Conservation (phyloP, 2,888 invertebrate species). For the Tupiocoris notatus region DNA sequence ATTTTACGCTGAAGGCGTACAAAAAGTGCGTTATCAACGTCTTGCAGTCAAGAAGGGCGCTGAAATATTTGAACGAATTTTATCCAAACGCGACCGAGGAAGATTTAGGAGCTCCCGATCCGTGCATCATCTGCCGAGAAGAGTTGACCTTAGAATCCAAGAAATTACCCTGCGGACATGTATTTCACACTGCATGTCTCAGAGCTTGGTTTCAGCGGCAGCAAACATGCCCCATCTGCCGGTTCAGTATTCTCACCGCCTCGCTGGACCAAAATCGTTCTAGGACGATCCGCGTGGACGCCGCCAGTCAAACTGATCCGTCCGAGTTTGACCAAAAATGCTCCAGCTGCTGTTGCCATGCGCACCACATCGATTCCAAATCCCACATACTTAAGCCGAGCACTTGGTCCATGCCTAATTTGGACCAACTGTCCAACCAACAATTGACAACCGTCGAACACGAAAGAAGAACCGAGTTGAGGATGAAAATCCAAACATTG, state of each 20-base stretch:
- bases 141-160: conserved; percentile 82
- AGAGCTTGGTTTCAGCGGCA: conserved; percentile 99
- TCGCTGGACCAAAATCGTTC: conserved; percentile 1
- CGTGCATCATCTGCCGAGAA: conserved; percentile 98
- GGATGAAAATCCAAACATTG: neutral
- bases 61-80: conserved; percentile 95
- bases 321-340: neutral
- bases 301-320: conserved; percentile 4
- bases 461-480: conserved; percentile 4
- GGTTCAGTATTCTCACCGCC: conserved; percentile 72
- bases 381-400: no score
- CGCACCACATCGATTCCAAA: neutral
- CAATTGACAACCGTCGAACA: neutral
- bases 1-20: conserved; percentile 88
- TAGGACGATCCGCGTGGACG: neutral
- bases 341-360: neutral
- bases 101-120: conserved; percentile 87
- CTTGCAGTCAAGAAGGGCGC: conserved; percentile 93
- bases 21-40: conserved; percentile 97
- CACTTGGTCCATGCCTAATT: neutral
- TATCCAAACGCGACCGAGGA: conserved; percentile 94
- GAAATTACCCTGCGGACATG: conserved; percentile 97
- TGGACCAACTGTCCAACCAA: neutral
- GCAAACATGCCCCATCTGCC: conserved; percentile 98
- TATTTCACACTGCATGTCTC: conserved; percentile 96